phyloP scores from a whole-genome alignment of 2,113 vertebrate genomes.

The Cervus canadensis region DNA sequence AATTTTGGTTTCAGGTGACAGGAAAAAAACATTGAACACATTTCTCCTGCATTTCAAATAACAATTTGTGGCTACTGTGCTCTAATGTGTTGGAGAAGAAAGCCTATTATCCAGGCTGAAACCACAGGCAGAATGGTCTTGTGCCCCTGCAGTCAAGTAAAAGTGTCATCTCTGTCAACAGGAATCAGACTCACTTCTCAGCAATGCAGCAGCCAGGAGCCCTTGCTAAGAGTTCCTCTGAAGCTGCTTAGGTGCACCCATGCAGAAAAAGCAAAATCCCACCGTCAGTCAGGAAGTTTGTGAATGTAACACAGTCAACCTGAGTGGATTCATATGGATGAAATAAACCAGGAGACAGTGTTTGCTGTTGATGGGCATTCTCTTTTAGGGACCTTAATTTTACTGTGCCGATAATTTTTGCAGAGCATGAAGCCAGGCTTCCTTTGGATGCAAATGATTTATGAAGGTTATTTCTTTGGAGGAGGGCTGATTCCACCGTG shows the following conservation, averaged over 20 bases:
- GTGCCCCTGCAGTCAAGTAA: neutral
- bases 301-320: neutral
- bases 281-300: neutral
- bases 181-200: constrained; percentile 25
- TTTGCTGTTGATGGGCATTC: neutral
- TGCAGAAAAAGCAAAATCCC: constrained; percentile 28
- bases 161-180: constrained; percentile 10
- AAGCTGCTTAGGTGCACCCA: neutral
- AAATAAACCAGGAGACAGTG: neutral
- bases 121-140: neutral
- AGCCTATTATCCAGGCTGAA: neutral
- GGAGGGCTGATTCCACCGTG: constrained; percentile 26
- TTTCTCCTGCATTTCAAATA: neutral
- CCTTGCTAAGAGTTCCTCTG: neutral
- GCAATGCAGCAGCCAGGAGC: neutral
- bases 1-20: constrained; percentile 35
- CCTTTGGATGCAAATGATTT: constrained; percentile 51
- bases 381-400: neutral
- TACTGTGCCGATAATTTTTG: neutral
- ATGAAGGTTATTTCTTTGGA: constrained; percentile 64
- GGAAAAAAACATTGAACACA: constrained; percentile 16
- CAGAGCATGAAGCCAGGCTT: neutral
- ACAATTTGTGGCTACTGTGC: neutral
- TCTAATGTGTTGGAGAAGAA: neutral
- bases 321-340: neutral